These are phyloP conservation scores for Orchesella cincta DNA, from an alignment of 1,140 invertebrate genomes.

Conservation along the genomic window DNA sequence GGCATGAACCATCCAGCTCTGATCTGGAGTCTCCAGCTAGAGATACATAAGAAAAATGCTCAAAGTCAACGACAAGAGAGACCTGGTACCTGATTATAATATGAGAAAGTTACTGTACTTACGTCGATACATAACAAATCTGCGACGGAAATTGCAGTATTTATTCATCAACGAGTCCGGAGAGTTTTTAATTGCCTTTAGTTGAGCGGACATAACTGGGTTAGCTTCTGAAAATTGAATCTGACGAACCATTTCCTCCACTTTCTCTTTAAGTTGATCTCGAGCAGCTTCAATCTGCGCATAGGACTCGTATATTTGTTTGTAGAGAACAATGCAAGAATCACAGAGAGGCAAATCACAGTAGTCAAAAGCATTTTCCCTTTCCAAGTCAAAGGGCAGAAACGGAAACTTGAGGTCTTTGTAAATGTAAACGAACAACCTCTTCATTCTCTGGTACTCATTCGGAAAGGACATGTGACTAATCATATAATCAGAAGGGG, in stretches of 20 bases:
- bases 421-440: constrained; percentile 19
- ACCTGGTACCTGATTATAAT: no score
- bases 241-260: background rate
- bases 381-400: constrained; percentile 2
- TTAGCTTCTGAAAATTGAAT: background rate
- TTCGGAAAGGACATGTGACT: background rate
- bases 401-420: constrained; percentile 20
- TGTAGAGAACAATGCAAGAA: background rate
- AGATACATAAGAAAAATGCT: no score
- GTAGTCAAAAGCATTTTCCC: constrained; percentile 23
- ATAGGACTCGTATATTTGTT: background rate
- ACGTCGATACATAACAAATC: background rate
- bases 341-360: constrained; percentile 9
- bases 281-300: background rate
- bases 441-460: constrained; percentile 14
- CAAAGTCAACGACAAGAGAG: no score
- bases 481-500: background rate
- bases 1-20: background rate
- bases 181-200: constrained; percentile 2
- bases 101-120: background rate
- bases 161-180: constrained; percentile 17
- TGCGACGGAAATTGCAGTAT: background rate
- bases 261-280: constrained; percentile 1
- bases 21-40: background rate
- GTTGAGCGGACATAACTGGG: background rate